Evolutionary conservation across 2,797 vertebrate species (phyloP).

Genomic region (Helarctos malayanus): DNA sequence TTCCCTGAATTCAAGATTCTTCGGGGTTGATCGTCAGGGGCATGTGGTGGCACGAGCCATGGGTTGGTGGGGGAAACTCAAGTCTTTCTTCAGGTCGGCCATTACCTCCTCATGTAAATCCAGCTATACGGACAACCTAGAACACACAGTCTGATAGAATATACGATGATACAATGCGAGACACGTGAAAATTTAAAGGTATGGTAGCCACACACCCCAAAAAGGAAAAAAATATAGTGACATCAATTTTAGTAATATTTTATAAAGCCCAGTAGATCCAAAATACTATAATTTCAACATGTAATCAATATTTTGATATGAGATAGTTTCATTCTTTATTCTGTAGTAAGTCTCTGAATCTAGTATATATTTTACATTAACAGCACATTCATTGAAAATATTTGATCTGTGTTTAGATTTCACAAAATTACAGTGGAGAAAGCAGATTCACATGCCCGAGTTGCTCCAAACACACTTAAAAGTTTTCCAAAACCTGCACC

Average conservation of each 20-base stretch:
- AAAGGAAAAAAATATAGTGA: conserved; percentile 10
- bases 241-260: not conserved
- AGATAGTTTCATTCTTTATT: conserved; percentile 18
- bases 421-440: conserved; percentile 30
- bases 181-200: not conserved
- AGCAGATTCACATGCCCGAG: not conserved
- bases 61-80: not conserved
- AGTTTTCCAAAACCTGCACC: conserved; percentile 42
- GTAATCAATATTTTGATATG: conserved; percentile 7
- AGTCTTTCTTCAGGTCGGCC: not conserved
- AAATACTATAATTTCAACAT: conserved; percentile 55
- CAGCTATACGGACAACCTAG: not conserved
- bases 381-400: conserved; percentile 19
- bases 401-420: conserved; percentile 35
- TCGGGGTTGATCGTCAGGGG: not conserved
- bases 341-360: not conserved
- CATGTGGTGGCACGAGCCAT: not conserved
- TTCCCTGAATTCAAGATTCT: not conserved
- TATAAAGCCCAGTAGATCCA: not conserved
- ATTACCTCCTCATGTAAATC: not conserved
- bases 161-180: not conserved
- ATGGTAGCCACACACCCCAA: not conserved
- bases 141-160: not conserved
- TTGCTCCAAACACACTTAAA: conserved; percentile 34
- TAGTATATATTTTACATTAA: conserved; percentile 38